These are phyloP conservation scores for Tetanocera ferruginea DNA, from an alignment of 2,888 invertebrate species.

Conservation along the genomic window DNA sequence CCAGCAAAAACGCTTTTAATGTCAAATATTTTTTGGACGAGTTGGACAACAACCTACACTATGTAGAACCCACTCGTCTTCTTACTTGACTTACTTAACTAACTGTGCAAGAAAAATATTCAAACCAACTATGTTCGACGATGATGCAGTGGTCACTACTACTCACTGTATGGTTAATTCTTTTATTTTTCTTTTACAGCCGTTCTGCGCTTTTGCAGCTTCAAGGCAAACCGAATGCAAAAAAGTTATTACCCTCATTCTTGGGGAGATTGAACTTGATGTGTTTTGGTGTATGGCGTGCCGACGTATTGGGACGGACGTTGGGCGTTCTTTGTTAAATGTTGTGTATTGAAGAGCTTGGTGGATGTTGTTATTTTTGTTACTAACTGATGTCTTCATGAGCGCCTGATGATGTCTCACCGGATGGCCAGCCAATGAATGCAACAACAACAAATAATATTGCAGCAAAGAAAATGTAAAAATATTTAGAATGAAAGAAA, in stretches of 20 bases:
- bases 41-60: too few species aligned
- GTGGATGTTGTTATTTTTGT: background rate
- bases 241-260: slow-evolving; percentile 46
- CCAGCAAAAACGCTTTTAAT: too few species aligned
- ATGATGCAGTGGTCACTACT: background rate
- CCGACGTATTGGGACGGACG: background rate
- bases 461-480: slow-evolving; percentile 18
- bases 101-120: background rate
- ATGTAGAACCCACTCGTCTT: too few species aligned
- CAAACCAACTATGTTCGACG: background rate
- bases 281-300: slow-evolving; percentile 21
- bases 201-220: background rate
- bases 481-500: background rate
- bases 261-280: slow-evolving; percentile 46
- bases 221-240: slow-evolving; percentile 34
- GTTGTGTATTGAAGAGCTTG: background rate
- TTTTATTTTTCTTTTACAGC: background rate
- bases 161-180: background rate
- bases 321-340: background rate
- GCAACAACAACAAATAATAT: background rate
- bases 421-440: background rate
- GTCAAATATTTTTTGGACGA: too few species aligned
- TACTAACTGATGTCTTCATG: slow-evolving; percentile 27
- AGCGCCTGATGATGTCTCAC: slow-evolving; percentile 7
- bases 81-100: background rate